Percentiles rank a stretch among this genome's conserved stretches.
phyloP scores from a whole-genome alignment of 1,140 invertebrate species.

The Atta texana region DNA sequence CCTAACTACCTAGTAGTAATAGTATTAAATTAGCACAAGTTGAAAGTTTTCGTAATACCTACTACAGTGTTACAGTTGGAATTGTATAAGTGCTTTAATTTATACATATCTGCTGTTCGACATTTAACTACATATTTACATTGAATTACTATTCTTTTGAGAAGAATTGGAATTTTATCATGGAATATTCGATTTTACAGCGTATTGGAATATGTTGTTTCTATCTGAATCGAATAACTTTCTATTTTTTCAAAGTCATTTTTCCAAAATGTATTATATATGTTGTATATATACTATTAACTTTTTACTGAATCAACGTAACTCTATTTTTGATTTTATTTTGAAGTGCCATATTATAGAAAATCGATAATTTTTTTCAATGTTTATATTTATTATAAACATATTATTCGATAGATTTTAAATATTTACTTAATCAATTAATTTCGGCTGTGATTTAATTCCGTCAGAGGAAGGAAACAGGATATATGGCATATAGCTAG shows the following conservation, averaged over 20 bases:
- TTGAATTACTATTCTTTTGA: background rate
- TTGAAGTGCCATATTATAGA: background rate
- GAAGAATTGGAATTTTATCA: conserved; percentile 3
- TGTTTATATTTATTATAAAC: conserved; percentile 14
- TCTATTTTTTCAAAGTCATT: background rate
- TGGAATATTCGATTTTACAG: background rate
- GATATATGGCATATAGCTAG: background rate
- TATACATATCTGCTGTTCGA: background rate
- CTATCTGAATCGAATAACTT: background rate
- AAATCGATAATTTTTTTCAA: background rate
- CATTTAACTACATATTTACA: background rate
- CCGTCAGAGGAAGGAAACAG: background rate
- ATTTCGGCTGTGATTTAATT: conserved; percentile 23
- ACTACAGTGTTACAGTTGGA: background rate
- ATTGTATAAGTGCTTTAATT: conserved; percentile 24
- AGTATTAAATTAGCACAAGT: conserved; percentile 17
- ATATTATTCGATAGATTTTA: conserved; percentile 19
- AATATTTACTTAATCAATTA: conserved; percentile 11
- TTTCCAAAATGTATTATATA: background rate
- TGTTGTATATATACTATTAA: background rate
- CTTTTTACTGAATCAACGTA: background rate
- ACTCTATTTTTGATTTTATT: background rate
- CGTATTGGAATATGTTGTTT: background rate
- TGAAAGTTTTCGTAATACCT: conserved; percentile 19
- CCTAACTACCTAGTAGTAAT: conserved; percentile 9